These are phyloP conservation scores for Branchipolynoe longqiensis DNA, from an alignment of 2,888 invertebrate genomes.

Conservation along the genomic window DNA sequence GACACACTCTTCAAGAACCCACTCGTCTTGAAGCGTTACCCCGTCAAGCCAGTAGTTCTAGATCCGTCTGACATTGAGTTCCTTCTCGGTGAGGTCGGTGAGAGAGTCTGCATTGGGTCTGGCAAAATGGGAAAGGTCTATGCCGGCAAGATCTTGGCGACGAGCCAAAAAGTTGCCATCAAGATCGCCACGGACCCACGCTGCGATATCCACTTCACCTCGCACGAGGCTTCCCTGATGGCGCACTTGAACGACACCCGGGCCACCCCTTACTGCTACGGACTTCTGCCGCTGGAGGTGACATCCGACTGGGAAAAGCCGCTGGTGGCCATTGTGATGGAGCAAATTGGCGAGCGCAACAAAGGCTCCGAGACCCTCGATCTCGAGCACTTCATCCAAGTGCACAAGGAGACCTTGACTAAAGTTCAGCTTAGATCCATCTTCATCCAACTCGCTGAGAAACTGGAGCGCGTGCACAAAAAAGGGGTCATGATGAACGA, in stretches of 20 bases:
- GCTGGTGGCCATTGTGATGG: constrained; percentile 42
- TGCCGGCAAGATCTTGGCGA: background rate
- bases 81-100: background rate
- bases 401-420: background rate
- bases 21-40: background rate
- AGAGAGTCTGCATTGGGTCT: background rate
- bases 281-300: background rate
- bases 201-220: constrained; percentile 22
- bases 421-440: background rate
- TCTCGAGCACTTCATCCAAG: background rate
- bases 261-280: constrained; percentile 28
- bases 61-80: background rate
- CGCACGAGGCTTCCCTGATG: constrained; percentile 34
- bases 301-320: background rate
- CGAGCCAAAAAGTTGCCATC: constrained; percentile 21
- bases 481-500: constrained; percentile 34
- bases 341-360: background rate
- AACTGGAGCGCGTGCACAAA: background rate
- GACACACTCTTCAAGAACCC: background rate
- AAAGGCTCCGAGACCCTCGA: background rate
- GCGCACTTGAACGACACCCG: constrained; percentile 36
- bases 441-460: constrained; percentile 22
- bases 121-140: constrained; percentile 19
- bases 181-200: constrained; percentile 27
- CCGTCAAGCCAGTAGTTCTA: background rate